Evolutionary conservation across 1,140 invertebrate species (phyloP), one percentile per base, ranked within the genome.

Genomic region (Lepidostoma basale): DNA sequence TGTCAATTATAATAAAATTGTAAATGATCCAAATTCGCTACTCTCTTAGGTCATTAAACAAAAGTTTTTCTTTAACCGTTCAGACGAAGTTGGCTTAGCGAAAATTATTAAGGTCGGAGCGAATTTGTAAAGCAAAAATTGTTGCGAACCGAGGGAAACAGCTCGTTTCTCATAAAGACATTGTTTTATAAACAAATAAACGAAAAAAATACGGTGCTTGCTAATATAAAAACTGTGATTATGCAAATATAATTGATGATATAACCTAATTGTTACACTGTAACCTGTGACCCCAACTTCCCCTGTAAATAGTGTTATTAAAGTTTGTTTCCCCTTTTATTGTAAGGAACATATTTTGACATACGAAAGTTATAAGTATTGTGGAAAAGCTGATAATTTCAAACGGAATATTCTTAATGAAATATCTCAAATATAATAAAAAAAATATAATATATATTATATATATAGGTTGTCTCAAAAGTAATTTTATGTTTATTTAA

Each of bases 191-290:
- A 42, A 59, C 36, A 40, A 59, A 39, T 20, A 40, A 16, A 42
- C 39, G n/a, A 23, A 59, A 39, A 59, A 59, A 59, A 59, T 40
- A 39, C 30, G 56, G 56, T 59, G 56, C 56, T 59, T 59, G 56
- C 56, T 59, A 12, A 44, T 10, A 59, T 39, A 18, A 23, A 59
- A 59, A 59, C 56, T 59, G 56, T 59, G 56, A 59, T 59, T 40
- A 40, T n/a, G 56, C 30, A 42, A 59, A 40, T 42, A 40, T 22
- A 59, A 59, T 59, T 39, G 56, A 59, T 36, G 56, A 59, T 59
- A 59, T 59, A 40, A 56, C 14, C 18, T 56, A 56, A 30, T 16
- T 56, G 52, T 56, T 56, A 30, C 52, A 56, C 10, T 49, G 20
- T 49, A 22, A 23, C 45, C 45, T 23, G 20, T 49, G 25, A 49